Evolutionary conservation across 2,797 vertebrate species (phyloP).

Genomic region (Erethizon dorsatum): DNA sequence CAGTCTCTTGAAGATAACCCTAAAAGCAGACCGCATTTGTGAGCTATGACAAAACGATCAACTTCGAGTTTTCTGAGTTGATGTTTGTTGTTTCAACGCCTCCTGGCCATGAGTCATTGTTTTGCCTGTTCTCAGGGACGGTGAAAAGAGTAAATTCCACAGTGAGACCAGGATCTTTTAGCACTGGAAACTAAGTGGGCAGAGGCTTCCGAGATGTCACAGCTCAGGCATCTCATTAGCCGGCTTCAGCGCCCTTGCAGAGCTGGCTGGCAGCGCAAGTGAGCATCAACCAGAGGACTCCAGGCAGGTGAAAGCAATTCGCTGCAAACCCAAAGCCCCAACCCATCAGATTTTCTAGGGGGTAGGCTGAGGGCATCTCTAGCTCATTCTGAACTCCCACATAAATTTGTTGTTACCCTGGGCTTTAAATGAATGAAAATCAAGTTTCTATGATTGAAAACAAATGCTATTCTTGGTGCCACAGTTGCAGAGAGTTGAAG

Average conservation of each 20-base stretch:
- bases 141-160: slow-evolving; percentile 23
- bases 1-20: background rate
- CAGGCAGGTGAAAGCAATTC: slow-evolving; percentile 74
- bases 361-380: slow-evolving; percentile 58
- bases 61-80: slow-evolving; percentile 44
- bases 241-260: background rate
- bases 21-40: background rate
- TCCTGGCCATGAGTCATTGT: slow-evolving; percentile 6
- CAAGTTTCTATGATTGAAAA: slow-evolving; percentile 88
- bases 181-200: slow-evolving; percentile 17
- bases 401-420: slow-evolving; percentile 82
- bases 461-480: slow-evolving; percentile 86
- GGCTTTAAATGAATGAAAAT: slow-evolving; percentile 85
- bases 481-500: slow-evolving; percentile 76
- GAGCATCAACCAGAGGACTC: background rate
- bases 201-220: slow-evolving; percentile 48
- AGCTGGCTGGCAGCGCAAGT: slow-evolving; percentile 62
- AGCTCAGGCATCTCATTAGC: background rate
- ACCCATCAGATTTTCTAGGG: slow-evolving; percentile 43
- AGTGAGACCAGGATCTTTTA: background rate
- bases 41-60: slow-evolving; percentile 4
- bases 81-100: slow-evolving; percentile 44
- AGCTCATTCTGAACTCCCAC: slow-evolving; percentile 76
- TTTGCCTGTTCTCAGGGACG: background rate
- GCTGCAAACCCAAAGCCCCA: slow-evolving; percentile 21